Conservation (phyloP, 1,140 invertebrate species). For the Magallana gigas region DNA sequence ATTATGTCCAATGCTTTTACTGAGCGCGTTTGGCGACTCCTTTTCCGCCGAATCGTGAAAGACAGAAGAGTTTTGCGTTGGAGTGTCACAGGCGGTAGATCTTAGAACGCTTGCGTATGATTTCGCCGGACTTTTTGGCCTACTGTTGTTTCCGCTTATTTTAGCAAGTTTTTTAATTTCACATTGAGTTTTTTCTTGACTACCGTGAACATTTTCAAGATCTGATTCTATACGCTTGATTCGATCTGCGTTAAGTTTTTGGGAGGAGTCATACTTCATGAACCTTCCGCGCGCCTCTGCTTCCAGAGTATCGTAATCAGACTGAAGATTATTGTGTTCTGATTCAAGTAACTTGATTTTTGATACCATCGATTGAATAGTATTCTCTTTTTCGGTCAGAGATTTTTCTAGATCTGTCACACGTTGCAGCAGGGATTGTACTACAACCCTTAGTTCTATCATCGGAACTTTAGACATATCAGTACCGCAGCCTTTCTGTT, state of each 20-base stretch:
- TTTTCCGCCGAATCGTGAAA: too few species aligned
- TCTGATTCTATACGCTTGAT: not conserved
- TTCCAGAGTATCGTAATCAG: not conserved
- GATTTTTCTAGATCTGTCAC: conserved; percentile 7
- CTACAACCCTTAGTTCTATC: not conserved
- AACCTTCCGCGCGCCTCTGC: not conserved
- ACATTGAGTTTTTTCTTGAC: not conserved
- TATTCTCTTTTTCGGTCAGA: not conserved
- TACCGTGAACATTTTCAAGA: not conserved
- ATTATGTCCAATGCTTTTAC: not conserved
- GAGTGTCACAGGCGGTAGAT: not conserved
- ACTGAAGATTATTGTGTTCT: not conserved
- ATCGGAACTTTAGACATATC: not conserved
- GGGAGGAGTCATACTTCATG: not conserved
- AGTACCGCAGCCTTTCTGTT: not conserved
- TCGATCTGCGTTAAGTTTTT: not conserved
- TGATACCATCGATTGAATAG: not conserved
- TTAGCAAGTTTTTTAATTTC: not conserved
- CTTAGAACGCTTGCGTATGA: not conserved
- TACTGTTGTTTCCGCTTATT: not conserved
- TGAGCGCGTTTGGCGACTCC: not conserved
- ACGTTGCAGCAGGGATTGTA: not conserved
- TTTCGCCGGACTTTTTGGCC: not conserved
- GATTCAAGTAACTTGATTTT: not conserved
- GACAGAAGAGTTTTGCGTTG: not conserved